These are phyloP conservation scores for Acropora yongei DNA, from an alignment of 64 coral and sea anemone species.

Conservation along the genomic window DNA sequence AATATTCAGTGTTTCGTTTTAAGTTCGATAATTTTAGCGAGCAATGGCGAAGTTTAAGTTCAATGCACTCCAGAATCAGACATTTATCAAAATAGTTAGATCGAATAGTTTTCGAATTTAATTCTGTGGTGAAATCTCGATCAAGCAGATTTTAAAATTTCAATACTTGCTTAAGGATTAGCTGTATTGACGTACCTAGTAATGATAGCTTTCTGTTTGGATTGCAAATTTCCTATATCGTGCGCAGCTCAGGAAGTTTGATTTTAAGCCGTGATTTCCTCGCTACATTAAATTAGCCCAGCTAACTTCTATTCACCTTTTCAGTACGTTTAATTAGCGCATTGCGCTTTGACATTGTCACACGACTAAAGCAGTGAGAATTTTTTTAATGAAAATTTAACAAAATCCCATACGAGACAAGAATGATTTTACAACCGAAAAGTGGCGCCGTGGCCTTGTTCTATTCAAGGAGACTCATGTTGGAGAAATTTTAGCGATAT, in stretches of 20 bases:
- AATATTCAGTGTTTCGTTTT: neutral
- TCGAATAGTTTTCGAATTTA: too few species aligned
- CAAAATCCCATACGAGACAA: neutral
- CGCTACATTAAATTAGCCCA: constrained; percentile 44
- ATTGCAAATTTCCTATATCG: constrained; percentile 36
- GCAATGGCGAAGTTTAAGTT: too few species aligned
- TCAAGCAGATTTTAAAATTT: neutral
- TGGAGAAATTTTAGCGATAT: neutral
- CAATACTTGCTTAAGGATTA: constrained; percentile 39
- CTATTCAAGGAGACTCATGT: neutral
- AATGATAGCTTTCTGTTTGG: constrained; percentile 50
- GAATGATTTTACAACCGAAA: too few species aligned
- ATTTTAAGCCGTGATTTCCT: constrained; percentile 25
- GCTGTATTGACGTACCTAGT: constrained; percentile 16
- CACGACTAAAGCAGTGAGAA: neutral
- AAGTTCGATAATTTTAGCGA: neutral
- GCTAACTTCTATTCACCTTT: constrained; percentile 10
- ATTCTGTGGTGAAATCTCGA: neutral
- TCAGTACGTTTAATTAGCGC: constrained; percentile 20
- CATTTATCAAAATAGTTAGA: neutral
- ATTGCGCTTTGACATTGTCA: constrained; percentile 1
- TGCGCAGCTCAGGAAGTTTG: constrained; percentile 29
- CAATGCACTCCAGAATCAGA: too few species aligned
- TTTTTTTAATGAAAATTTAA: neutral
- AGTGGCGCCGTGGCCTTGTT: neutral